Evolutionary conservation across 2,888 invertebrate species (phyloP), one percentile per base, ranked within the genome.

Genomic region (Tenthredo scrophulariae): DNA sequence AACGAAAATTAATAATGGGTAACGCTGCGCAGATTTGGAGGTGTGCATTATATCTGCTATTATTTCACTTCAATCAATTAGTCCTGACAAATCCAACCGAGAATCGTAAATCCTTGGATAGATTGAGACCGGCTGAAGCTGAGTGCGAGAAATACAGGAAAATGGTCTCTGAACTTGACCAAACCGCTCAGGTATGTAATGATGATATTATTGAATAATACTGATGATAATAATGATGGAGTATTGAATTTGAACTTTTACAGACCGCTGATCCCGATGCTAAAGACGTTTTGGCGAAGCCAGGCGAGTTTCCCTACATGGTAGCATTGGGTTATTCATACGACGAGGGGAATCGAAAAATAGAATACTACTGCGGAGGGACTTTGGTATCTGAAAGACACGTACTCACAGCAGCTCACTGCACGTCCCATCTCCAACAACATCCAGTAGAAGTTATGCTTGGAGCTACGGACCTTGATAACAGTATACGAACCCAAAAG

Each of bases 371-470:
- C 2, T 92, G 93, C 62, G 92, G 92, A 0, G 92, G 92, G 22
- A 90, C 91, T 10, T 87, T 93, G 83, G 92, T 92, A 72, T 90
- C 91, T 0, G 29, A 86, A 2, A 85, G 86, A 46, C 89, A 90
- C 46, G 89, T 92, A 4, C 85, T 93, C 5, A 92, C 92, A 0
- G 92, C 92, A 5, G 92, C 92, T 9, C 92, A 93, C 84, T 93
- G 93, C 80, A 91, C 91, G 15, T 89, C 50, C 33, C 92, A 91
- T 84, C 46, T 89, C 13, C 46, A 91, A 15, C 86, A 89, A 7
- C 86, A 88, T 6, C 92, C 93, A 0, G 62, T 90, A 18, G 88
- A 89, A 88, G 92, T 91, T 87, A 40, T 37, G 40, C 40, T 74
- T 13, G 72, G 72, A 10, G 37, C 37, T 13, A 74, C 40, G n/a